These are phyloP conservation scores for Phymorhynchus buccinoides DNA, from an alignment of 1,140 invertebrate species.

Conservation along the genomic window DNA sequence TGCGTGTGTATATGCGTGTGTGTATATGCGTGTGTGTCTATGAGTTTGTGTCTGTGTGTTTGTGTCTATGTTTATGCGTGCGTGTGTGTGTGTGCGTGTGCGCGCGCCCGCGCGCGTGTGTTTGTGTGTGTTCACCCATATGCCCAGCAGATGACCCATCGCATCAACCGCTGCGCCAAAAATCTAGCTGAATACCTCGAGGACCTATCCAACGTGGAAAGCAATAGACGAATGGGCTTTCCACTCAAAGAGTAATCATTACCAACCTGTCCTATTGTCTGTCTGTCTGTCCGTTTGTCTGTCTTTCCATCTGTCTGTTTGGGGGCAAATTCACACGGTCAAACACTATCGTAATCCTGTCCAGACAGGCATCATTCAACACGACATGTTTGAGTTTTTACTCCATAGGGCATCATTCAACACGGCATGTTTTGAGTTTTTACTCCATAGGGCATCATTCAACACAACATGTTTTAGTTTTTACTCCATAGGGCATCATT, in stretches of 20 bases:
- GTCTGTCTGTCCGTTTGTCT: background rate
- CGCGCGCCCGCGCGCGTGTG: background rate
- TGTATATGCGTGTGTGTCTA: conserved; percentile 24
- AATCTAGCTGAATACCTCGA: background rate
- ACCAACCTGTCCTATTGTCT: too few relatives aligned
- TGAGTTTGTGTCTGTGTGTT: conserved; percentile 21
- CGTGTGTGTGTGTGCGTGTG: conserved; percentile 13
- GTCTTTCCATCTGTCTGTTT: background rate
- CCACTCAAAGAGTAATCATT: background rate
- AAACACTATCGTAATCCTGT: too few relatives aligned
- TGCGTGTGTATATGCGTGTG: background rate
- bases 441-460: too few relatives aligned
- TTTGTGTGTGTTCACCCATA: background rate
- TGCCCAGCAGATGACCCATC: conserved; percentile 20
- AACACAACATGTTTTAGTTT: too few relatives aligned
- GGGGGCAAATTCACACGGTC: too few relatives aligned
- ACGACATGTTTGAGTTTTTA: too few relatives aligned
- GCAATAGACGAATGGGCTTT: background rate
- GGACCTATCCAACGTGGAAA: background rate
- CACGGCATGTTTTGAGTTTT: too few relatives aligned
- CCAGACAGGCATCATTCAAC: too few relatives aligned
- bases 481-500: too few relatives aligned
- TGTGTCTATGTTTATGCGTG: conserved; percentile 3
- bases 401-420: too few relatives aligned
- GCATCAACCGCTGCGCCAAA: conserved; percentile 2